These are phyloP conservation scores for Pyrocephalus nanus DNA, from an alignment of 2,797 vertebrate species.

Conservation along the genomic window DNA sequence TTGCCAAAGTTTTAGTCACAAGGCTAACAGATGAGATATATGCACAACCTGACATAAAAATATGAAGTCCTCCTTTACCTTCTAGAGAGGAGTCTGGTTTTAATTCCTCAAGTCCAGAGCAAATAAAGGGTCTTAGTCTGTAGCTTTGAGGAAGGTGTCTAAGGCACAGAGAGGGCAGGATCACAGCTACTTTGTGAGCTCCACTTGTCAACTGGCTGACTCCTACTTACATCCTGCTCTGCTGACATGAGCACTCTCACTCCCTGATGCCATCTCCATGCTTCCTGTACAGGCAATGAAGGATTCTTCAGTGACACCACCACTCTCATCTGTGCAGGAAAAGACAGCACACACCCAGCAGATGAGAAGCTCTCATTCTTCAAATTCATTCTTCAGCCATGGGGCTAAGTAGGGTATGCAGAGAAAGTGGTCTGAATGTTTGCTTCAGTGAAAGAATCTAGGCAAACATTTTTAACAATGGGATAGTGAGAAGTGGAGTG, in stretches of 20 bases:
- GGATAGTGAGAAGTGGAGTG: not conserved
- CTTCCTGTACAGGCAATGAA: not conserved
- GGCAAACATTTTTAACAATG: not conserved
- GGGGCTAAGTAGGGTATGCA: not conserved
- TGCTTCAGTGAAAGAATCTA: not conserved
- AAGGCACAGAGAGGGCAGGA: not conserved
- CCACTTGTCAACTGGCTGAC: not conserved
- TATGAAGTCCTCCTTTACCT: not conserved
- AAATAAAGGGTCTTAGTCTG: not conserved
- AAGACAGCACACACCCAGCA: not conserved
- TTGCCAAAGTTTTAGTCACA: not conserved
- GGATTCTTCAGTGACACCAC: not conserved
- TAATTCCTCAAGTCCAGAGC: not conserved
- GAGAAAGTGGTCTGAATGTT: not conserved
- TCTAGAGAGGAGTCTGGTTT: not conserved
- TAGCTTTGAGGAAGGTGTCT: not conserved
- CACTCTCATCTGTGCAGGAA: not conserved
- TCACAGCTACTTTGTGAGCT: rapidly evolving
- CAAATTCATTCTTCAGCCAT: not conserved
- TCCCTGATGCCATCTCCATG: no score
- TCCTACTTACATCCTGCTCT: not conserved
- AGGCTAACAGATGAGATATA: not conserved
- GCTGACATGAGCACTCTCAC: rapidly evolving
- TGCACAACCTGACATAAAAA: not conserved
- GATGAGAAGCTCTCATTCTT: not conserved